Conservation (phyloP, 2,113 vertebrate genomes). For the Dryoscopus gambensis region DNA sequence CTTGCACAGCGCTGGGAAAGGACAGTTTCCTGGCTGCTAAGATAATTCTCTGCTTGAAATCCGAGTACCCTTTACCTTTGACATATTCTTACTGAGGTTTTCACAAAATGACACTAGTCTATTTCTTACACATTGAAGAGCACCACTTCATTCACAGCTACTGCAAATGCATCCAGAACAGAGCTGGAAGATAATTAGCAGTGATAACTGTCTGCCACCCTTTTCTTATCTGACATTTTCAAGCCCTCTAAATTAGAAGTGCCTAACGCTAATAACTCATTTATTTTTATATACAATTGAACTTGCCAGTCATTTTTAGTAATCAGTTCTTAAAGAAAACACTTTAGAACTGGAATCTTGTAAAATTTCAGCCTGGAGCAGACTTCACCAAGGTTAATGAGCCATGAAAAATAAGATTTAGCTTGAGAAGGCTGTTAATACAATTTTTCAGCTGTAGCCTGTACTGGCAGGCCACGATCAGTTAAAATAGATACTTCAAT, state of each 20-base stretch:
- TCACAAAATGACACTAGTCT: background rate
- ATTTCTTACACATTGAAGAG: background rate
- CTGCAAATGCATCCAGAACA: background rate
- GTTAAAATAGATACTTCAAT: background rate
- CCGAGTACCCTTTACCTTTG: background rate
- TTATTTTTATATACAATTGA: background rate
- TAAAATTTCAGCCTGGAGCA: conserved; percentile 2
- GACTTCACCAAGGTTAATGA: background rate
- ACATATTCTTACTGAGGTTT: background rate
- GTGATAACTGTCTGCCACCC: background rate
- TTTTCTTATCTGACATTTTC: background rate
- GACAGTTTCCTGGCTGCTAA: background rate
- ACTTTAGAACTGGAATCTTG: background rate
- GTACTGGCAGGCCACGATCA: background rate
- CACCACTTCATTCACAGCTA: background rate
- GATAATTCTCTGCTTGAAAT: background rate
- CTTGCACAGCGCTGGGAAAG: background rate
- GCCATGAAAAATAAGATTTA: background rate
- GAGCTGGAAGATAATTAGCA: background rate
- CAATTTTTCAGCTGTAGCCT: background rate
- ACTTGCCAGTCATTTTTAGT: background rate
- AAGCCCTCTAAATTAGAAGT: background rate
- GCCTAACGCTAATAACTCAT: background rate
- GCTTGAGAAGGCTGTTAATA: background rate
- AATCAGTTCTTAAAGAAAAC: background rate